These are phyloP conservation scores for Cherax destructor DNA, from an alignment of 1,140 invertebrate species.

Conservation along the genomic window DNA sequence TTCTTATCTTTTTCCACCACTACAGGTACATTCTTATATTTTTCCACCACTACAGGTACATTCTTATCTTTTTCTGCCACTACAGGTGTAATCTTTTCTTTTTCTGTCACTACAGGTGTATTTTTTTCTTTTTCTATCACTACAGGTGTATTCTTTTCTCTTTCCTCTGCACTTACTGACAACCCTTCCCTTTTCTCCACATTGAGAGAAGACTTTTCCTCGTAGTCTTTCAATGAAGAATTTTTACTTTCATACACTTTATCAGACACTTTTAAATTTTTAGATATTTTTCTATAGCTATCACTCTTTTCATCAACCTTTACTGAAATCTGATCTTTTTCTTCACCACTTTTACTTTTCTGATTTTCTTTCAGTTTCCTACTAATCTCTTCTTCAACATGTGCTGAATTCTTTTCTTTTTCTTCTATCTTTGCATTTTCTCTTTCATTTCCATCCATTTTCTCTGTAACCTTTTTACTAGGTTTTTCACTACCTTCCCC, in stretches of 20 bases:
- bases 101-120: neutral
- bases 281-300: neutral
- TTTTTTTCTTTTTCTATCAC: neutral
- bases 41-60: neutral
- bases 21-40: neutral
- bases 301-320: constrained; percentile 14
- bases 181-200: neutral
- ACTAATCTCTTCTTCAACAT: neutral
- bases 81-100: neutral
- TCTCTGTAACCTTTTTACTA: neutral
- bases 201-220: neutral
- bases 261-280: neutral
- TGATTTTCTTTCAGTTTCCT: constrained; percentile 19
- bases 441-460: neutral
- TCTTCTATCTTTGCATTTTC: neutral
- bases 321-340: neutral
- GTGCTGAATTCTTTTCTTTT: neutral
- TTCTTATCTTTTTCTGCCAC: neutral
- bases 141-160: neutral
- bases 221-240: too few species aligned
- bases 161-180: neutral
- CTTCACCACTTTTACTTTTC: constrained; percentile 5
- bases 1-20: neutral
- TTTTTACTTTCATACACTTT: neutral
- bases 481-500: neutral